phyloP scores from a whole-genome alignment of 92 coral and sea anemone genomes.

The Micromussa lordhowensis region DNA sequence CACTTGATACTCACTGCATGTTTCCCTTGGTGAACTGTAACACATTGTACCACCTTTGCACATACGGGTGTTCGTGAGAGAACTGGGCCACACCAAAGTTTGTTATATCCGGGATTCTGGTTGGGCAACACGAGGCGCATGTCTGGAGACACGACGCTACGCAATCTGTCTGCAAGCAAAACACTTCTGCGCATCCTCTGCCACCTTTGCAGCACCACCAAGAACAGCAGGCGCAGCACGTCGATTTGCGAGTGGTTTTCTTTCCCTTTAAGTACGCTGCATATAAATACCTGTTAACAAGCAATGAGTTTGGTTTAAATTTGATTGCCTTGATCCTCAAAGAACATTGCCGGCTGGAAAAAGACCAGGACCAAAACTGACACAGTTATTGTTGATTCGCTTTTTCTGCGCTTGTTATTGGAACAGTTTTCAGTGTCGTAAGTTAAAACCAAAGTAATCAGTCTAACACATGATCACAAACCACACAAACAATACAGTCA shows the following conservation, averaged over 20 bases:
- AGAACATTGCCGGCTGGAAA: no score
- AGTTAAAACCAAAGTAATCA: no score
- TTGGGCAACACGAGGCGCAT: conserved; percentile 71
- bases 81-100: conserved; percentile 65
- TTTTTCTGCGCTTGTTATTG: no score
- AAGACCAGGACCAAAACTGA: no score
- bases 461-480: no score
- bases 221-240: conserved; percentile 71
- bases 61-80: conserved; percentile 55
- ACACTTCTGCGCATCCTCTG: conserved; percentile 79
- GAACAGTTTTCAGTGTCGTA: no score
- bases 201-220: conserved; percentile 86
- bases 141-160: conserved; percentile 69
- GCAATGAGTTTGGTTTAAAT: no score
- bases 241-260: conserved; percentile 51
- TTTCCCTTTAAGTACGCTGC: conserved; percentile 66
- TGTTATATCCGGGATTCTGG: conserved; percentile 53
- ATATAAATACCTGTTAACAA: conserved; percentile 43
- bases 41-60: conserved; percentile 81
- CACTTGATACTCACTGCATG: conserved; percentile 56
- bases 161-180: conserved; percentile 62
- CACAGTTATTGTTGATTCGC: no score
- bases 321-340: not conserved
- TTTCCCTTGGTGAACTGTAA: conserved; percentile 78
- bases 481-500: no score